Evolutionary conservation across 2,113 vertebrate species (phyloP).

Genomic region (Sclerurus mexicanus): DNA sequence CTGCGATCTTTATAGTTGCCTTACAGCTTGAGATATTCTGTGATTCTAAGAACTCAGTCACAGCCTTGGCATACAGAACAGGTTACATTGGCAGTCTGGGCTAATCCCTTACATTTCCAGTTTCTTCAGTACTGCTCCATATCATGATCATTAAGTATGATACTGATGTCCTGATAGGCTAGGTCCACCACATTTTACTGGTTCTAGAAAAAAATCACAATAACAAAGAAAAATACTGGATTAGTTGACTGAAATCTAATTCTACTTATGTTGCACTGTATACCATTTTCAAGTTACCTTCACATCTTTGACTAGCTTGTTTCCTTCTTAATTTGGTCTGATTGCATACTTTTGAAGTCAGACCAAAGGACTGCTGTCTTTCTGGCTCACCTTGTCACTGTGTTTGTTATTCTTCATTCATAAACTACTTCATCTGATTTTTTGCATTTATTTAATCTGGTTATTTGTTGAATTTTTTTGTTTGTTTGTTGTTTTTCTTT

Average conservation of each 20-base stretch:
- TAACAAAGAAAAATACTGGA: not conserved
- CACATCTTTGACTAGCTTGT: not conserved
- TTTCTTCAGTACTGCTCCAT: not conserved
- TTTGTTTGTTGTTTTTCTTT: not conserved
- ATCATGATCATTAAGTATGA: not conserved
- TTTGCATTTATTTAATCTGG: not conserved
- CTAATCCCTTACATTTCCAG: not conserved
- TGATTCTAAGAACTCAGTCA: not conserved
- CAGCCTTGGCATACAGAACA: not conserved
- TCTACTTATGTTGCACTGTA: not conserved
- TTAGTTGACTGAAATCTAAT: not conserved
- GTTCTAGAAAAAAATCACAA: not conserved
- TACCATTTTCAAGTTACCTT: not conserved
- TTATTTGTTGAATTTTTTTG: too few species aligned
- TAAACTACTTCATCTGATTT: not conserved
- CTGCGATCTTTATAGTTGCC: not conserved
- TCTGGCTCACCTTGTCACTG: not conserved
- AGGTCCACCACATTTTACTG: not conserved
- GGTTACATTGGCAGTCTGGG: not conserved
- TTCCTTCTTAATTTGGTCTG: conserved; percentile 6
- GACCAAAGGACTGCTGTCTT: not conserved
- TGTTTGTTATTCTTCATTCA: not conserved
- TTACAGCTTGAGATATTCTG: not conserved
- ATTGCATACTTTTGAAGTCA: conserved; percentile 1
- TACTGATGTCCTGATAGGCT: not conserved